These are phyloP conservation scores for Dromas ardeola DNA, from an alignment of 2,113 vertebrate species.

Conservation along the genomic window DNA sequence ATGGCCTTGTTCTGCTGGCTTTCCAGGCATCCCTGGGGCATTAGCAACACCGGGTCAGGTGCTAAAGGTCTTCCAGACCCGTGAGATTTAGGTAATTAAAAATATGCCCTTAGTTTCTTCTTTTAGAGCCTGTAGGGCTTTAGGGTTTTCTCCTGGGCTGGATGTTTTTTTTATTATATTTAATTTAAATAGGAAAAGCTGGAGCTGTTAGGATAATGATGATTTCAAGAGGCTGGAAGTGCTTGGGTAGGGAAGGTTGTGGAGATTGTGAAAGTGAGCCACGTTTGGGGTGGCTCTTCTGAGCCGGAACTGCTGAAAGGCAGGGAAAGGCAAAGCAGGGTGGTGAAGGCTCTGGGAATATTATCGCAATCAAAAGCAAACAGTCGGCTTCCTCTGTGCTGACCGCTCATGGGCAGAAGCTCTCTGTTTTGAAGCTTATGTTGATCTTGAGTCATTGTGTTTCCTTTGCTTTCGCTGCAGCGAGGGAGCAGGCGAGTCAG, in stretches of 20 bases:
- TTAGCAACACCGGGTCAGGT: background rate
- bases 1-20: background rate
- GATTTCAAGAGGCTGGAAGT: background rate
- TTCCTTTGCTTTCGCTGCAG: background rate
- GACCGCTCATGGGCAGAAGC: background rate
- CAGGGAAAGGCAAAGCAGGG: background rate
- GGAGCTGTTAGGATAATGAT: background rate
- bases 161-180: background rate
- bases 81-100: background rate
- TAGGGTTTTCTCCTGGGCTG: background rate
- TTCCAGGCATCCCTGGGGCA: background rate
- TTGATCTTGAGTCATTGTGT: background rate
- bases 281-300: background rate
- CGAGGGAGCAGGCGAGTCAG: background rate
- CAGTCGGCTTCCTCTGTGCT: fast-evolving
- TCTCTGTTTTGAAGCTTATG: background rate
- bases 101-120: background rate
- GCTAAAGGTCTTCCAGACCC: background rate
- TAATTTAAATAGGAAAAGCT: background rate
- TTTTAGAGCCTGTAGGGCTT: background rate
- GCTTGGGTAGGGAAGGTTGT: background rate
- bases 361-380: background rate
- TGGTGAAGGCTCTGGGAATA: background rate
- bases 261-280: background rate
- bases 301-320: background rate